Base-by-base conservation (phyloP, 2,797 vertebrate species). In the Corythornis leucogaster region DNA sequence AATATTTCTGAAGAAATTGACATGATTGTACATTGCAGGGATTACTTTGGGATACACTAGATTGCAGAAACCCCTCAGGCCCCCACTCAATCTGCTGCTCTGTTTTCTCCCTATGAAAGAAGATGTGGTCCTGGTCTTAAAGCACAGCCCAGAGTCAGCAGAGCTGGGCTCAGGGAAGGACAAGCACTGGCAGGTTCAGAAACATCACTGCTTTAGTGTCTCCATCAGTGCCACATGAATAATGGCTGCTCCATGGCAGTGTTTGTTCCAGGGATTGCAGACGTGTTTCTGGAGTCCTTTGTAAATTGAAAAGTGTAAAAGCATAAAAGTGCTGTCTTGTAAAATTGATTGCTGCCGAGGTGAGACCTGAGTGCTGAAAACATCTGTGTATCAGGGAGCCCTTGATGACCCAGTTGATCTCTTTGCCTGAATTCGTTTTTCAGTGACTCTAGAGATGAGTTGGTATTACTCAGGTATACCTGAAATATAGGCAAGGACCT, bases 291-390 rank as follows among this genome's bases (percentile, higher is more conserved):
- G 43, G 73, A 86, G 9, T 83, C 15, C 26, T 88, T 51, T 76
- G 43, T 87, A 92, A 95, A 91, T 8, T 58, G 55, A 86, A 93
- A 91, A 76, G 45, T 1, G 0, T 67, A 74, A 89, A 87, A 87
- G 31, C 64, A 92, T 92, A 21, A 53, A 93, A 70, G 25, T 48
- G 14, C n/a, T 78, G 40, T 73, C 74, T 59, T 85, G 24, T 48
- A 81, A 80, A 80, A 90, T 93, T 66, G 87, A 80, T 89, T 93
- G 38, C 55, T 73, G 17, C 63, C 31, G 46, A 90, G 68, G 68
- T 2, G 19, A 71, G 45, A 66, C 21, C 30, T 33, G 5, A 62
- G 42, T 48, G 55, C 40, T 0, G 2, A 64, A 64, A 92, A 45
- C 25, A 68, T 18, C 24, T 54, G 28, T 74, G n/a, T 86, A 30